Evolutionary conservation across 2,113 vertebrate species (phyloP), one percentile per base, ranked within the genome.

Genomic region (Clinocottus analis): DNA sequence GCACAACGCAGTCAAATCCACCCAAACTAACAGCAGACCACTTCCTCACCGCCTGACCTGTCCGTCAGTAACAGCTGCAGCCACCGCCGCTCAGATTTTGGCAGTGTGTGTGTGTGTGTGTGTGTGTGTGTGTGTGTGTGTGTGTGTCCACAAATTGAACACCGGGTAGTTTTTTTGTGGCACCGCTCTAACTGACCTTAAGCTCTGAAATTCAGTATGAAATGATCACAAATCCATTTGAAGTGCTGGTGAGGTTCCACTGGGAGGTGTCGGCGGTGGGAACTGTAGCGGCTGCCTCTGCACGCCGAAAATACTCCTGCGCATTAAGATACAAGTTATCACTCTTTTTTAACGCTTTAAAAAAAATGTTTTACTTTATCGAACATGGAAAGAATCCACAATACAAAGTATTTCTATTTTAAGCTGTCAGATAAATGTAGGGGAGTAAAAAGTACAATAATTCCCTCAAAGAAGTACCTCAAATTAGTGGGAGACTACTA

Each of bases 161-260:
- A 70, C 10, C 31, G 61, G 65, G 59, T 23, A 4, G 4, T 14
- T 67, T 65, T 43, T 65, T 58, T 79, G 49, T 82, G 58, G 49
- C 75, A 49, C 39, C 4, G 29, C n/a, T 56, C 60, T 56, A 17
- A 12, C 53, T 79, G 63, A 76, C 63, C 49, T 71, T n/a, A 33
- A 64, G 41, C 37, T 71, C 41, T 25, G 25, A 56, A 73, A 87
- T 61, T 27, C 16, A 64, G 58, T 62, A 66, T 71, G 55, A 75
- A 63, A 79, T 74, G 17, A 60, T 51, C n/a, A 67, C 29, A 67
- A 80, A 76, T 76, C 31, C 29, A 68, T 77, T 77, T 77, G 10
- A 29, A 59, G 49, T 62, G 73, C 31, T 31, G 16, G 43, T 35
- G 43, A 35, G 7, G 43, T 41, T 67, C 16, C 29, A 72, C 58